A percentile compares a stretch with the other conserved stretches of the same genome.
These are phyloP conservation scores for Ondatra zibethicus DNA, from an alignment of 2,113 vertebrate genomes.

Conservation along the genomic window DNA sequence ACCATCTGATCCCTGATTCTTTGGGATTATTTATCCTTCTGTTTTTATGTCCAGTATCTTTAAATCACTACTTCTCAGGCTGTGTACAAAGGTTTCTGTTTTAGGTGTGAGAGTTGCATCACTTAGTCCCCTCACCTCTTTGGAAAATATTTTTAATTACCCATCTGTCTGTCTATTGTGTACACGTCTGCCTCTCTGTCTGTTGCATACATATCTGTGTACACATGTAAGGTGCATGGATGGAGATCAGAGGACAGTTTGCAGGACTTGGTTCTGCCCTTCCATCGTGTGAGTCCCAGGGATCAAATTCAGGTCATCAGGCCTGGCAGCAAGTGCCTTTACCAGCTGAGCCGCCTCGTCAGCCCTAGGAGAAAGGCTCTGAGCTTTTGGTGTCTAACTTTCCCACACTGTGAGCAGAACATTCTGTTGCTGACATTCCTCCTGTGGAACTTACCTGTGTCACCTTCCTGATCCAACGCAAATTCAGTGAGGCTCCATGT, in stretches of 20 bases:
- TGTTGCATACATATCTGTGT: not conserved
- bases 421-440: slow-evolving; percentile 3
- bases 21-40: not conserved
- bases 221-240: not conserved
- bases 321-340: not conserved
- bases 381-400: slow-evolving; percentile 10
- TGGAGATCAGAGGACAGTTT: not conserved
- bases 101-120: not conserved
- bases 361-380: not conserved
- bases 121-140: not conserved
- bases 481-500: slow-evolving; percentile 24
- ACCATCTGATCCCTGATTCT: not conserved
- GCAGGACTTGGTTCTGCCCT: not conserved
- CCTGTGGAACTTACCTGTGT: not conserved
- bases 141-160: not conserved
- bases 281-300: not conserved
- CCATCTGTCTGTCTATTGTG: no score
- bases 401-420: not conserved
- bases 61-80: not conserved
- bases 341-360: not conserved
- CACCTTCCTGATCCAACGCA: slow-evolving; percentile 1
- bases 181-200: not conserved
- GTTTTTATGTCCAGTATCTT: not conserved
- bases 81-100: not conserved
- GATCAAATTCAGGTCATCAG: not conserved